Conservation (phyloP, 2,797 vertebrate genomes). For the Smutsia temminckii region DNA sequence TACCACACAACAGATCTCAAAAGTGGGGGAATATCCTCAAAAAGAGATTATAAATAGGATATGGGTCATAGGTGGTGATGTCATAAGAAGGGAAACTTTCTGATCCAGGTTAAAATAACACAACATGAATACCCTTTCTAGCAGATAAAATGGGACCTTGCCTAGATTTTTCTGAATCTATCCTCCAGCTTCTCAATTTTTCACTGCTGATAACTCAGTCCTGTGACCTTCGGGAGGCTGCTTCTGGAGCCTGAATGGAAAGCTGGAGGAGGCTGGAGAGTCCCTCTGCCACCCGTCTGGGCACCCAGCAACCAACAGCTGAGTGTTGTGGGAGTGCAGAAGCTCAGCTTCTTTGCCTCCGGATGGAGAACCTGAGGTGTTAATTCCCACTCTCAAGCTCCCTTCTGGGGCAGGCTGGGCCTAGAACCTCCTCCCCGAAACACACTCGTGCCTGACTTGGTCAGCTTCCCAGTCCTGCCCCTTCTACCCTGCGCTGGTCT, state of each 20-base stretch:
- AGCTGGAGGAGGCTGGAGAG: neutral
- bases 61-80: neutral
- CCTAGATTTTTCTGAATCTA: neutral
- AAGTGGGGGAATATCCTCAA: neutral
- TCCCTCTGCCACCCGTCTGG: neutral
- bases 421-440: neutral
- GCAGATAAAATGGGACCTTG: neutral
- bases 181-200: neutral
- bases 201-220: neutral
- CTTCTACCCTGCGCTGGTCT: neutral
- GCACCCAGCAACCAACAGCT: neutral
- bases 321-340: neutral
- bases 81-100: neutral
- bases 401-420: neutral
- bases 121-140: neutral
- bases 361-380: neutral
- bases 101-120: neutral
- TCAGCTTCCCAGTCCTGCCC: neutral
- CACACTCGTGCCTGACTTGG: neutral
- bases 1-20: neutral
- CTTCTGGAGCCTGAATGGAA: neutral
- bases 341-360: neutral
- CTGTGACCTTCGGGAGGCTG: neutral
- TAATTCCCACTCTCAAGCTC: neutral
- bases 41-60: neutral